These are phyloP conservation scores for Ornithoptera priamus DNA, from an alignment of 2,888 invertebrate genomes.

Conservation along the genomic window DNA sequence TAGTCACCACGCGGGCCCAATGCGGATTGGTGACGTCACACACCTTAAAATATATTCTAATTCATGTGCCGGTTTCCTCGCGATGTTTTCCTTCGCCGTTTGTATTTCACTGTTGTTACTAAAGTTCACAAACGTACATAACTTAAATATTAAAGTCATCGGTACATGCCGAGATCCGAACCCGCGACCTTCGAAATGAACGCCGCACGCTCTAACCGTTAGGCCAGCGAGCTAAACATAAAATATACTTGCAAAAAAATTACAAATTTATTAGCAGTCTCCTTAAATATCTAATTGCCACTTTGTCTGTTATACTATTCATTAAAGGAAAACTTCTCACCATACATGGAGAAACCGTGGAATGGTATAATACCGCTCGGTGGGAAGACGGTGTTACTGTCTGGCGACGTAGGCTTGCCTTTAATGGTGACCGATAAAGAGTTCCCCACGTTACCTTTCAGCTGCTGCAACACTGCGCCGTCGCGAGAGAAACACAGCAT, in stretches of 20 bases:
- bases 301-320: neutral
- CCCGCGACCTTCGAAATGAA: no score
- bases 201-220: no score
- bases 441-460: constrained; percentile 80
- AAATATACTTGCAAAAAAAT: neutral
- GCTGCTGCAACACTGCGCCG: constrained; percentile 86
- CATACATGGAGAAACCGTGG: constrained; percentile 98
- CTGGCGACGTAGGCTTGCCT: constrained; percentile 83
- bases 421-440: constrained; percentile 88
- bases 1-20: no score
- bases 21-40: no score
- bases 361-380: constrained; percentile 97
- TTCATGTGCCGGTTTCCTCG: no score
- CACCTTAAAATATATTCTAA: no score
- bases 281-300: neutral
- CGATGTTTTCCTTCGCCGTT: no score
- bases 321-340: constrained; percentile 60
- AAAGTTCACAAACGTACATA: no score
- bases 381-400: constrained; percentile 89
- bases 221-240: no score
- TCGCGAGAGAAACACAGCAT: constrained; percentile 96
- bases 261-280: neutral
- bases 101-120: no score
- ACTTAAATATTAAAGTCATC: no score
- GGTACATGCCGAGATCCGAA: no score